Conservation (phyloP, 2,888 invertebrate genomes). For the Apodemia zela region DNA sequence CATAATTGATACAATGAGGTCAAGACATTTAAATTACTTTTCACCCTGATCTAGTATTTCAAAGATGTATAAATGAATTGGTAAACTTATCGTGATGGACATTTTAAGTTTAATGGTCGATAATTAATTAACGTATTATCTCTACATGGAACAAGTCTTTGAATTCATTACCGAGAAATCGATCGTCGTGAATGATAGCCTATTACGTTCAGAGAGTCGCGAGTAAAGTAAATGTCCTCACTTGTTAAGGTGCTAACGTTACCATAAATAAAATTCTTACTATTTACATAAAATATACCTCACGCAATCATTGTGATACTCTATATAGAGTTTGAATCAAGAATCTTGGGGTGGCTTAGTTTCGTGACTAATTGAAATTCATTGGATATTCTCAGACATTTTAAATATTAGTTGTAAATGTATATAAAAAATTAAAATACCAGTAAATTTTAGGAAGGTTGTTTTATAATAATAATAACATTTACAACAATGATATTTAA, state of each 20-base stretch:
- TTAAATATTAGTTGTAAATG: too few species aligned
- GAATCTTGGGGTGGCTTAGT: not conserved
- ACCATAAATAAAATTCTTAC: slow-evolving; percentile 14
- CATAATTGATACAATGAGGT: too few species aligned
- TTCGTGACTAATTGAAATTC: not conserved
- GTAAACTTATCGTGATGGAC: slow-evolving; percentile 1
- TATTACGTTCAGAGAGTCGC: slow-evolving; percentile 55
- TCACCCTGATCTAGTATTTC: not conserved
- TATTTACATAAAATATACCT: slow-evolving; percentile 11
- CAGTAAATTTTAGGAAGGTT: too few species aligned
- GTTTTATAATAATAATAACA: too few species aligned
- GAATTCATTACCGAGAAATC: slow-evolving; percentile 62
- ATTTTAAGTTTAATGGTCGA: slow-evolving; percentile 26
- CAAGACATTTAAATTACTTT: not conserved
- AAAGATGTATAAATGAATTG: slow-evolving; percentile 9
- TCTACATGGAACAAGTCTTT: slow-evolving; percentile 48
- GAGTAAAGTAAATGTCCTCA: slow-evolving; percentile 49
- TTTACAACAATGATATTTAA: too few species aligned
- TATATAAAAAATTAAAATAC: too few species aligned
- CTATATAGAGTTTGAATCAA: not conserved
- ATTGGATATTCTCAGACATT: too few species aligned
- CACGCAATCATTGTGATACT: slow-evolving; percentile 4
- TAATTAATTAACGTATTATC: slow-evolving; percentile 50
- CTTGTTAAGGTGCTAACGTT: slow-evolving; percentile 15
- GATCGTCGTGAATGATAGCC: slow-evolving; percentile 55